phyloP scores from a whole-genome alignment of 2,113 vertebrate species.

The Catharus bicknelli region DNA sequence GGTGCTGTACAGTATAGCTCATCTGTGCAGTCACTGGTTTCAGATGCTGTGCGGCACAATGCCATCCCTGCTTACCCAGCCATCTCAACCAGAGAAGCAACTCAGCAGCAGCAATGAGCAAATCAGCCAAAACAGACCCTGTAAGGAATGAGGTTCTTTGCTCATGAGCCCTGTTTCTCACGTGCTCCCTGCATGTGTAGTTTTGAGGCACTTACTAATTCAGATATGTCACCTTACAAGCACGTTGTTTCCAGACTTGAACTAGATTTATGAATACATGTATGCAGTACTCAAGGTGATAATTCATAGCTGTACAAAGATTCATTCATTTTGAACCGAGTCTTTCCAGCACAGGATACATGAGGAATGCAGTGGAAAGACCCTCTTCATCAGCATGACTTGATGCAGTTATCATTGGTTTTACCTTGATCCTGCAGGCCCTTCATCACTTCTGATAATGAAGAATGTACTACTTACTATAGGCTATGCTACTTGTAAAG shows the following conservation, averaged over 20 bases:
- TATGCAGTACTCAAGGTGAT: background rate
- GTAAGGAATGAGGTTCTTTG: background rate
- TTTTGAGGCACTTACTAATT: background rate
- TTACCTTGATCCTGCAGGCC: background rate
- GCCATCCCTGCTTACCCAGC: background rate
- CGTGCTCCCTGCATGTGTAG: accelerated
- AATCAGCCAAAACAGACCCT: background rate
- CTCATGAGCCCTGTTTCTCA: background rate
- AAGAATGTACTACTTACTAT: background rate
- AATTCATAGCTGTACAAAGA: background rate
- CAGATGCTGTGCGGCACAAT: background rate
- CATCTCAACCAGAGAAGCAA: background rate
- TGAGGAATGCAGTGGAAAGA: background rate
- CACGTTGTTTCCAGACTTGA: background rate
- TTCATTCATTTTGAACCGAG: background rate
- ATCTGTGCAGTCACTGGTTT: background rate
- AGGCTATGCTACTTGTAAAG: background rate
- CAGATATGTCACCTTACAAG: background rate
- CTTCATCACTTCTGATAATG: background rate
- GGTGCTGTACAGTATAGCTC: background rate
- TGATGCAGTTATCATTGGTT: background rate
- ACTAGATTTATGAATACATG: background rate
- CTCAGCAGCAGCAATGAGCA: background rate
- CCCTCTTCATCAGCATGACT: background rate
- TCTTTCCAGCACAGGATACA: background rate